Evolutionary conservation across 2,113 vertebrate genomes (phyloP).

Genomic region (Phaethon lepturus): DNA sequence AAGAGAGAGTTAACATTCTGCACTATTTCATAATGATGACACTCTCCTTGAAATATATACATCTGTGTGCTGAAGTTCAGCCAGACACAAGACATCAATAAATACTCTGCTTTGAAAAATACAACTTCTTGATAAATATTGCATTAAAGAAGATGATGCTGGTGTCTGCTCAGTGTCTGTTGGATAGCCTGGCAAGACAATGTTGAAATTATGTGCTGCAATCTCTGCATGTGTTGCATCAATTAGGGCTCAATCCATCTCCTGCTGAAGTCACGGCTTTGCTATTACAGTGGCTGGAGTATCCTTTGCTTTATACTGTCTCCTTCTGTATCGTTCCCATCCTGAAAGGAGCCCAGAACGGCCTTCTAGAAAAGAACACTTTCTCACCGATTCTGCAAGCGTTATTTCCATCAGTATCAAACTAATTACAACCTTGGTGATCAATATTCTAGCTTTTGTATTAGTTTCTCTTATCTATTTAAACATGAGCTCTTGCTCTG

Average conservation of each 20-base stretch:
- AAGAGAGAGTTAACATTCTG: neutral
- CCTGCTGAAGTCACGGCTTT: neutral
- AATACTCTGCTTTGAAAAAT: constrained; percentile 20
- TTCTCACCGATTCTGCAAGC: neutral
- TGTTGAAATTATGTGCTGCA: neutral
- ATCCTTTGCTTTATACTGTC: neutral
- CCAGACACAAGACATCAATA: neutral
- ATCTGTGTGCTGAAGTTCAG: neutral
- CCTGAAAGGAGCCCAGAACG: neutral
- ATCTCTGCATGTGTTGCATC: neutral
- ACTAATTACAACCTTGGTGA: neutral
- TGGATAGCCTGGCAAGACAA: neutral
- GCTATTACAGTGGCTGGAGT: neutral
- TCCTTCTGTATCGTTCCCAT: neutral
- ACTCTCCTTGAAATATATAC: constrained; percentile 15
- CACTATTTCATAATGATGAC: neutral
- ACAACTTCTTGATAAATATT: constrained; percentile 25
- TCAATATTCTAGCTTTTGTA: neutral
- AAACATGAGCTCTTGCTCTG: neutral
- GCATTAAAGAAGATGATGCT: constrained; percentile 23
- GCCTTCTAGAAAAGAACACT: neutral
- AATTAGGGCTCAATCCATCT: neutral
- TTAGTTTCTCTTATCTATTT: constrained; percentile 39
- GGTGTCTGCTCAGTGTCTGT: neutral
- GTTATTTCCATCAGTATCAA: constrained; percentile 31